Conservation (phyloP, 2,888 invertebrate genomes). For the Melanostoma scalare region DNA sequence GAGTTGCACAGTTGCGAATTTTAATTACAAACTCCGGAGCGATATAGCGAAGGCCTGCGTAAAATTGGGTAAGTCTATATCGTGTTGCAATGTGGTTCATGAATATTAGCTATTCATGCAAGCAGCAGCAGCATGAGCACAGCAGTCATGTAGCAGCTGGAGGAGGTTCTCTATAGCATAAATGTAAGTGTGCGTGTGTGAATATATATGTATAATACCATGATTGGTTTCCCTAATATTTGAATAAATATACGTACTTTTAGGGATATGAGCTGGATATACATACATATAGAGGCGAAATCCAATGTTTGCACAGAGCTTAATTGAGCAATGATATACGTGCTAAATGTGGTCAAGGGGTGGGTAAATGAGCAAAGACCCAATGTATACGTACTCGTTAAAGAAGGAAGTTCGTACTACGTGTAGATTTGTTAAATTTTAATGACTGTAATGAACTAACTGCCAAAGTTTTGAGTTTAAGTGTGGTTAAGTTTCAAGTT, state of each 20-base stretch:
- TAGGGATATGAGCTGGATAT: not conserved
- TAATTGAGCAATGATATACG: conserved; percentile 55
- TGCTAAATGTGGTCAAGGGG: conserved; percentile 41
- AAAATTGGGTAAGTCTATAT: conserved; percentile 22
- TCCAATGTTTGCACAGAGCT: conserved; percentile 25
- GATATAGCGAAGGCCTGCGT: conserved; percentile 58
- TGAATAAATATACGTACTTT: conserved; percentile 39
- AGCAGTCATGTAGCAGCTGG: conserved; percentile 32
- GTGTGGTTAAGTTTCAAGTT: too few relatives aligned
- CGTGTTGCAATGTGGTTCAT: conserved; percentile 44
- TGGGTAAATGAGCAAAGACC: conserved; percentile 36
- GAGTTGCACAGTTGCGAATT: conserved; percentile 66
- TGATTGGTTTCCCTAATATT: conserved; percentile 51
- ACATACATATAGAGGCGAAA: too few relatives aligned
- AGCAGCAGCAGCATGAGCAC: conserved; percentile 28
- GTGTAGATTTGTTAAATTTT: not conserved
- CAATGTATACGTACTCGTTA: not conserved
- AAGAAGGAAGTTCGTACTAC: not conserved
- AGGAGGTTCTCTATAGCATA: not conserved
- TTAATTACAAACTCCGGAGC: conserved; percentile 64
- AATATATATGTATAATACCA: conserved; percentile 6
- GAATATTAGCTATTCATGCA: conserved; percentile 66
- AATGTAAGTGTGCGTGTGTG: not conserved
- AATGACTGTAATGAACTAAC: not conserved
- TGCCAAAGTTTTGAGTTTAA: too few relatives aligned